Evolutionary conservation across 2,113 vertebrate genomes (phyloP).

Genomic region (Mobula birostris): DNA sequence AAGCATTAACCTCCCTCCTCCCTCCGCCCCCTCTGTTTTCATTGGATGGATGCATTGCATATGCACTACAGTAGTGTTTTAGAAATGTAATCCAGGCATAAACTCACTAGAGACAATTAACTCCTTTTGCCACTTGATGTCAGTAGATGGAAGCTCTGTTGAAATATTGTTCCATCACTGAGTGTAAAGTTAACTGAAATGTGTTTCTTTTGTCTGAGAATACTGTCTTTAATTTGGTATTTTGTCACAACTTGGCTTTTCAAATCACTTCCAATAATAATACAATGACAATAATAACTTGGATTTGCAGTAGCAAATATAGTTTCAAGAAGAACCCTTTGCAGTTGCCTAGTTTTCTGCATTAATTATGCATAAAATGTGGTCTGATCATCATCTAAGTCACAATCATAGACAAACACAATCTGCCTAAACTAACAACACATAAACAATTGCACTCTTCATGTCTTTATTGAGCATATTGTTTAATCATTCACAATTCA

Average conservation of each 20-base stretch:
- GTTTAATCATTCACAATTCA: too few species aligned
- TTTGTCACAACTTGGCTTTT: background rate
- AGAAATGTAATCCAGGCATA: background rate
- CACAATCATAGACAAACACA: too few species aligned
- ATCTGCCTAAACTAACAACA: too few species aligned
- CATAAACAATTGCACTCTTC: too few species aligned
- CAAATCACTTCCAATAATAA: background rate
- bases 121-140: constrained; percentile 4
- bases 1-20: too few species aligned
- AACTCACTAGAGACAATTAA: background rate
- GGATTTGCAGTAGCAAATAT: background rate
- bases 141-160: background rate
- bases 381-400: too few species aligned
- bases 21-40: background rate
- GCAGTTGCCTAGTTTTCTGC: too few species aligned
- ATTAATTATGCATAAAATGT: too few species aligned
- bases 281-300: background rate
- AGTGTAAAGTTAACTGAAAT: background rate
- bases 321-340: too few species aligned
- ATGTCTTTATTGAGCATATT: too few species aligned
- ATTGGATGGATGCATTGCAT: background rate
- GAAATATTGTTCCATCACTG: background rate
- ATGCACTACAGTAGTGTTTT: background rate
- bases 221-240: background rate
- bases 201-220: background rate